Conservation (phyloP, 2,113 vertebrate species). For the Calonectris borealis region DNA sequence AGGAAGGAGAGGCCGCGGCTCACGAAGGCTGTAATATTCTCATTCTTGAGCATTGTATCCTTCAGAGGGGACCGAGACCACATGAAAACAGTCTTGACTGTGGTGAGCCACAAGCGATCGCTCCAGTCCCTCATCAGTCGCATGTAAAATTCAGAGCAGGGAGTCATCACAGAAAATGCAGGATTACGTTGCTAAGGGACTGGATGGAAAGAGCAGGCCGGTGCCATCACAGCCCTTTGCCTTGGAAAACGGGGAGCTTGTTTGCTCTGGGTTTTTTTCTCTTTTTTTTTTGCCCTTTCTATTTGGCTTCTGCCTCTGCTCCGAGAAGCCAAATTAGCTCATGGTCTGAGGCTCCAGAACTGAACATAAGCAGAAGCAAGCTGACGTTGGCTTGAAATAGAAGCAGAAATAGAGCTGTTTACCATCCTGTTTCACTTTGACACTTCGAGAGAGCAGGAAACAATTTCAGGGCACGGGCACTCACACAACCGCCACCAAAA, state of each 20-base stretch:
- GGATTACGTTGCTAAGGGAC: background rate
- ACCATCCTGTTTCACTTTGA: background rate
- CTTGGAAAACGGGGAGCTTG: background rate
- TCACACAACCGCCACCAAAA: background rate
- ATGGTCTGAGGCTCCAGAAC: conserved; percentile 42
- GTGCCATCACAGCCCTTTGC: background rate
- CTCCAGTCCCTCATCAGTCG: background rate
- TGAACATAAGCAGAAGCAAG: background rate
- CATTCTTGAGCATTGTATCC: background rate
- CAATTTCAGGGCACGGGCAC: background rate
- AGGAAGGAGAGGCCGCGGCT: background rate
- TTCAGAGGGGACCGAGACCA: background rate
- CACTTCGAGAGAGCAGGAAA: background rate
- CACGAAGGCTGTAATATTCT: background rate
- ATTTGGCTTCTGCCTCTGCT: conserved; percentile 20
- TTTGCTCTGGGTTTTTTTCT: background rate
- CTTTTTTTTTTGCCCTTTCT: background rate
- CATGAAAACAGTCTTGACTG: background rate
- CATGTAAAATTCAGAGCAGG: background rate
- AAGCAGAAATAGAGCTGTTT: background rate
- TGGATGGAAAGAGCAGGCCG: background rate
- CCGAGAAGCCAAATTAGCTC: conserved; percentile 27
- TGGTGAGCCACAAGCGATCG: background rate
- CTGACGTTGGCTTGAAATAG: background rate
- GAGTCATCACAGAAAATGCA: background rate